These are phyloP conservation scores for Heliconius hortense DNA, from an alignment of 2,888 invertebrate genomes.

Conservation along the genomic window DNA sequence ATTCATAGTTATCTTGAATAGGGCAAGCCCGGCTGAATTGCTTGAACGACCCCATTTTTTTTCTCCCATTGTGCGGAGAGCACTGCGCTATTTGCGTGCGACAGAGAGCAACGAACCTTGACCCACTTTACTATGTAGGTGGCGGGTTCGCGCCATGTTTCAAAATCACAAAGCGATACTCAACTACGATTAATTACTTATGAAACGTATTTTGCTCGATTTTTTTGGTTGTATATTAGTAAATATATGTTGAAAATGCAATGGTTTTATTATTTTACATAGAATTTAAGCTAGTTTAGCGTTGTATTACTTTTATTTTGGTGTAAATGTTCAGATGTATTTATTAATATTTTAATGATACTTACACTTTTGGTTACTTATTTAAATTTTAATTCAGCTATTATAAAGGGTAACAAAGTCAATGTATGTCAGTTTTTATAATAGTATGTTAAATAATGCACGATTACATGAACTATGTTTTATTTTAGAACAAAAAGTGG, in stretches of 20 bases:
- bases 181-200: background rate
- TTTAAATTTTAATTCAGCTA: background rate
- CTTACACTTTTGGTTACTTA: background rate
- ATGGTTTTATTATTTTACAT: background rate
- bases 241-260: background rate
- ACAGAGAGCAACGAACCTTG: slow-evolving; percentile 40
- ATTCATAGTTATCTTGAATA: slow-evolving; percentile 32
- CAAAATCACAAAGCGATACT: slow-evolving; percentile 7
- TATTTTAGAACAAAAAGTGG: slow-evolving; percentile 39
- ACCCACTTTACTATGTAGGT: slow-evolving; percentile 38
- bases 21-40: slow-evolving; percentile 24
- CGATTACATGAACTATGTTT: slow-evolving; percentile 29
- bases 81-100: slow-evolving; percentile 40
- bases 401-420: background rate
- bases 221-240: background rate
- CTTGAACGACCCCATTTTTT: slow-evolving; percentile 36
- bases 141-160: slow-evolving; percentile 48
- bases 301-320: background rate
- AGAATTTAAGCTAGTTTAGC: background rate
- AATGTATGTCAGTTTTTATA: slow-evolving; percentile 22
- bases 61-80: slow-evolving; percentile 28
- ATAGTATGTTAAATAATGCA: slow-evolving; percentile 26
- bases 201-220: background rate
- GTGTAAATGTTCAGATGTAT: background rate
- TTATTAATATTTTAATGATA: background rate